phyloP scores from a whole-genome alignment of 2,797 vertebrate species.

The Scarus forsteni region DNA sequence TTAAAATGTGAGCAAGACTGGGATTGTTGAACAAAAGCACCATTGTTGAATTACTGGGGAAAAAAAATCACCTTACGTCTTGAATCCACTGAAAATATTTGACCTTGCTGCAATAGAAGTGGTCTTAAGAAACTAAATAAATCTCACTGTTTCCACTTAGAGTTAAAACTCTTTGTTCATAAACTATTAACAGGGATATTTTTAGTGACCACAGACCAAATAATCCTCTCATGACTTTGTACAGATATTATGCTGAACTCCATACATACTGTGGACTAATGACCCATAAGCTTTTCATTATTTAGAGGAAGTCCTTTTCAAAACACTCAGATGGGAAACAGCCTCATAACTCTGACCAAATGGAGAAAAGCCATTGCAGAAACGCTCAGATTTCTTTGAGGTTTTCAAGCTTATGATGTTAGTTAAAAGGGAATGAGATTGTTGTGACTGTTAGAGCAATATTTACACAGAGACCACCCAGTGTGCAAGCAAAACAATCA shows the following conservation, averaged over 20 bases:
- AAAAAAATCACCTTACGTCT: slow-evolving; percentile 13
- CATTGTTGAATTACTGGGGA: slow-evolving; percentile 15
- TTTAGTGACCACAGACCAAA: slow-evolving; percentile 50
- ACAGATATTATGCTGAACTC: slow-evolving; percentile 33
- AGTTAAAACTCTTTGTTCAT: slow-evolving; percentile 30
- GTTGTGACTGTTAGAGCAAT: slow-evolving; percentile 60
- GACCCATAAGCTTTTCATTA: slow-evolving; percentile 55
- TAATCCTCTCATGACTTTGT: slow-evolving; percentile 24
- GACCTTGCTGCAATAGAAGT: slow-evolving; percentile 43
- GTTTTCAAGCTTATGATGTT: slow-evolving; percentile 49
- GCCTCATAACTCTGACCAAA: slow-evolving; percentile 30
- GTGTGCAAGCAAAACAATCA: slow-evolving; percentile 58
- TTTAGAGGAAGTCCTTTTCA: slow-evolving; percentile 49
- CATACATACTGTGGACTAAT: slow-evolving; percentile 16
- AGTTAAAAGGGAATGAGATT: slow-evolving; percentile 51
- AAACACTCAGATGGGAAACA: slow-evolving; percentile 33
- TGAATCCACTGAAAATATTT: slow-evolving; percentile 57
- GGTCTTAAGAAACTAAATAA: slow-evolving; percentile 55
- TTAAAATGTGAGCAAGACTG: not conserved
- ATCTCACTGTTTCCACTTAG: slow-evolving; percentile 2
- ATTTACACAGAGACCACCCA: slow-evolving; percentile 77
- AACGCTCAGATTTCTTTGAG: slow-evolving; percentile 42
- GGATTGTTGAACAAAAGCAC: not conserved
- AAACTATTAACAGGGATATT: slow-evolving; percentile 58
- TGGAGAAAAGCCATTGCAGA: slow-evolving; percentile 38